phyloP scores from a whole-genome alignment of 2,113 vertebrate genomes.

The Marmota monax region DNA sequence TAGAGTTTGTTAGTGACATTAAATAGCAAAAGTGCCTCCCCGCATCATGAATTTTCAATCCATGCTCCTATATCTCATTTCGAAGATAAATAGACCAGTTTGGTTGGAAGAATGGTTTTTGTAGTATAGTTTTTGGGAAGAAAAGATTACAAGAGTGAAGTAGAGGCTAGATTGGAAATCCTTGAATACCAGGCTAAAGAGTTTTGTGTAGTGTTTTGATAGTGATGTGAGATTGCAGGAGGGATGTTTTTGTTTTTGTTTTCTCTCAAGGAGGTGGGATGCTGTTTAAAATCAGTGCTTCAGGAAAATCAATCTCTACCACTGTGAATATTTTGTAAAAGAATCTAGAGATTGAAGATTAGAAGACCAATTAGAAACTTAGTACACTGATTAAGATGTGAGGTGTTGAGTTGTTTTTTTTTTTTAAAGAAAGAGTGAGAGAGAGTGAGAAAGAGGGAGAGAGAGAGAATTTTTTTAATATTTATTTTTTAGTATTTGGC shows the following conservation, averaged over 20 bases:
- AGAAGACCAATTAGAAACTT: not conserved
- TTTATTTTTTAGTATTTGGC: no score
- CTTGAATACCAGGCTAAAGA: not conserved
- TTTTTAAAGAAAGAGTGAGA: no score
- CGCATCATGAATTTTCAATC: not conserved
- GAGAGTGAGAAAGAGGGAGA: no score
- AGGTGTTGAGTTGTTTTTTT: not conserved
- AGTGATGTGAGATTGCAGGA: not conserved
- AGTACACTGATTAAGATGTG: not conserved
- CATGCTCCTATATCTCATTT: not conserved
- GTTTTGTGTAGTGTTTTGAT: not conserved
- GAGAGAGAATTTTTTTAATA: no score
- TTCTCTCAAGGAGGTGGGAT: not conserved
- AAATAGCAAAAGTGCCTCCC: conserved; percentile 1
- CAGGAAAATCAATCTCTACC: conserved; percentile 2
- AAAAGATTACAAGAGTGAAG: not conserved
- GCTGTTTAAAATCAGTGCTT: not conserved
- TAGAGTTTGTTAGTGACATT: not conserved
- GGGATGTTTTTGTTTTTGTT: not conserved
- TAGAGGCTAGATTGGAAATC: not conserved
- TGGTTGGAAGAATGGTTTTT: not conserved
- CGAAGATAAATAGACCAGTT: not conserved
- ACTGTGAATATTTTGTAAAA: not conserved
- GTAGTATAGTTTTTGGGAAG: not conserved
- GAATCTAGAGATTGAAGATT: not conserved